These are phyloP conservation scores for Steatornis caripensis DNA, from an alignment of 2,113 vertebrate species.

Conservation along the genomic window DNA sequence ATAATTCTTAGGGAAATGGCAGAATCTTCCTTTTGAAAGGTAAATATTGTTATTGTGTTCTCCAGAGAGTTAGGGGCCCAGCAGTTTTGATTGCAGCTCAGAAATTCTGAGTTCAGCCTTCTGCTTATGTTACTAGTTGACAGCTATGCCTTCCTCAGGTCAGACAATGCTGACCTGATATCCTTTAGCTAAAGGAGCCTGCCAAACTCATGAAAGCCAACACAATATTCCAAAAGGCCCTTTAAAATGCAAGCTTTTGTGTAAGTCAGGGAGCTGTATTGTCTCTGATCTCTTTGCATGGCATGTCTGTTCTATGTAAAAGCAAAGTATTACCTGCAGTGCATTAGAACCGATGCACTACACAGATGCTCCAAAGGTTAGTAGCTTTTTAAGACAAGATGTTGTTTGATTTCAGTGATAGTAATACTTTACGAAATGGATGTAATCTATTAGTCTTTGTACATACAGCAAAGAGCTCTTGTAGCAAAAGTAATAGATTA, in stretches of 20 bases:
- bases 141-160: not conserved
- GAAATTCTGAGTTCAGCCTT: not conserved
- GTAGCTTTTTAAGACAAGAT: not conserved
- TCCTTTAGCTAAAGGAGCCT: not conserved
- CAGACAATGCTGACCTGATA: not conserved
- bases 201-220: not conserved
- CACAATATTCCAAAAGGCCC: not conserved
- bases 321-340: not conserved
- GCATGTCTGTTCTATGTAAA: not conserved
- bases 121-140: not conserved
- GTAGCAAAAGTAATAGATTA: slow-evolving; percentile 34
- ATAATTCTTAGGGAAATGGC: not conserved
- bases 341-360: not conserved
- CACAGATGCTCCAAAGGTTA: not conserved
- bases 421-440: slow-evolving; percentile 9
- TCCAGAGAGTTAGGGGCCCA: not conserved
- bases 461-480: slow-evolving; percentile 38
- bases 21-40: not conserved
- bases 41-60: not conserved
- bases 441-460: slow-evolving; percentile 40
- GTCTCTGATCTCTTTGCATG: not conserved
- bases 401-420: slow-evolving; percentile 14
- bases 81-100: not conserved
- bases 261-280: not conserved
- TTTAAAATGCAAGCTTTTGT: not conserved